Evolutionary conservation across 2,113 vertebrate genomes (phyloP), one percentile per base, ranked within the genome.

Genomic region (Furnarius figulus): DNA sequence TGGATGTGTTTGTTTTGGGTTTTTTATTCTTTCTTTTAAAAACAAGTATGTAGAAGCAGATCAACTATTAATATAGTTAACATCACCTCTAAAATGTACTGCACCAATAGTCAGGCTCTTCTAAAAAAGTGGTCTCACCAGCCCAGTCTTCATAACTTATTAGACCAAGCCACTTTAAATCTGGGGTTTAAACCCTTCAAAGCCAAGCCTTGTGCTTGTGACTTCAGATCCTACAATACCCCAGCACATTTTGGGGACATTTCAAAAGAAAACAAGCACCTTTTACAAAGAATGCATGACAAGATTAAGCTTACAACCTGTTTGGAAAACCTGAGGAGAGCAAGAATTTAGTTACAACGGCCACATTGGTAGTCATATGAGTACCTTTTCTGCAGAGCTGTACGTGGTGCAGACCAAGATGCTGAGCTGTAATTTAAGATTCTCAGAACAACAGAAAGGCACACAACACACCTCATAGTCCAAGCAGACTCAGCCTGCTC

Each of bases 321-420:
- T 39, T 2, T 62, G 55, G 63, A 93, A 85, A 85, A 42, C 12
- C 44, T 21, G 35, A 76, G 21, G 23, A 56, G 42, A 61, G 50
- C 25, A 5, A 72, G 37, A 44, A 49, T 79, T 81, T 53, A 65
- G 62, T 66, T 70, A n/a, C 25, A 76, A 31, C 25, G 53, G 17
- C 40, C 10, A 70, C 2, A 8, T 4, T 49, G 30, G 39, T 1
- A 53, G 52, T 72, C 33, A 44, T 6, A n/a, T 0, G 0, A 62
- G 62, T 8, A 50, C 31, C 21, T 67, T 66, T 83, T 52, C 8
- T 46, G 31, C 39, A 82, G 68, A 7, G 28, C 59, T 27, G 6
- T 17, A 12, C 1, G 35, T 0, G 9, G 33, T 24, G 28, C 31
- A 78, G 47, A 70, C 33, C 28, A 75, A 66, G 63, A 78, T 67